Percentiles rank a stretch among this genome's conserved stretches.
Conservation (phyloP, 2,113 vertebrate species). For the Parus major region DNA sequence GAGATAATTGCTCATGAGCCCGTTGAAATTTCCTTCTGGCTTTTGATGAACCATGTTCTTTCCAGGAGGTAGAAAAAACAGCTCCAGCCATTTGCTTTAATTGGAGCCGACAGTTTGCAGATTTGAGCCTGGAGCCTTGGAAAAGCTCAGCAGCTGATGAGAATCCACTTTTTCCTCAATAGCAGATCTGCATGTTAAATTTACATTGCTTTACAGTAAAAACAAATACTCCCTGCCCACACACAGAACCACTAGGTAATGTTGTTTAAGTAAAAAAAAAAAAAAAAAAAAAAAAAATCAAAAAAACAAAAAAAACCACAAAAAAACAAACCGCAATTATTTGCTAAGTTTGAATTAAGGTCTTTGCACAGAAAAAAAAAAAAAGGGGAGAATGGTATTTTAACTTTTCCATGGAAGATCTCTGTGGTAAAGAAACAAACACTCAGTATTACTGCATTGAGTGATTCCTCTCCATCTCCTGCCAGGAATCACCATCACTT, state of each 20-base stretch:
- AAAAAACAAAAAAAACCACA: not conserved
- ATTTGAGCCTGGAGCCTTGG: conserved; percentile 39
- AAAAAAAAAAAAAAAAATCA: not conserved
- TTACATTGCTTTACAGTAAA: not conserved
- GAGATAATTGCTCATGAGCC: conserved; percentile 56
- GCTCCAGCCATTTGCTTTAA: conserved; percentile 59
- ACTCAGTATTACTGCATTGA: not conserved
- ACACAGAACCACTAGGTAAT: not conserved
- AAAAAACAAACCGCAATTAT: not conserved
- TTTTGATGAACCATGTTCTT: conserved; percentile 35
- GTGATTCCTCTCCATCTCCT: not conserved
- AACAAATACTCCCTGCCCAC: not conserved
- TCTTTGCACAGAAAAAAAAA: not conserved
- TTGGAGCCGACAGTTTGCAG: conserved; percentile 62
- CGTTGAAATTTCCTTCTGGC: conserved; percentile 46
- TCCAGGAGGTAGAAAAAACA: conserved; percentile 53
- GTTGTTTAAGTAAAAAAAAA: not conserved
- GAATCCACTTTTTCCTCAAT: conserved; percentile 6
- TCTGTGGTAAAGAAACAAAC: not conserved
- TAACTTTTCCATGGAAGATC: not conserved
- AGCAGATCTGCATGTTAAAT: not conserved
- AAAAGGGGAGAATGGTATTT: not conserved
- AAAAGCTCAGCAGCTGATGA: conserved; percentile 34
- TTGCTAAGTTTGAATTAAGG: not conserved
- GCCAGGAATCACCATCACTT: not conserved